These are phyloP conservation scores for Anolis carolinensis DNA, from an alignment of 2,113 vertebrate species.

Conservation along the genomic window DNA sequence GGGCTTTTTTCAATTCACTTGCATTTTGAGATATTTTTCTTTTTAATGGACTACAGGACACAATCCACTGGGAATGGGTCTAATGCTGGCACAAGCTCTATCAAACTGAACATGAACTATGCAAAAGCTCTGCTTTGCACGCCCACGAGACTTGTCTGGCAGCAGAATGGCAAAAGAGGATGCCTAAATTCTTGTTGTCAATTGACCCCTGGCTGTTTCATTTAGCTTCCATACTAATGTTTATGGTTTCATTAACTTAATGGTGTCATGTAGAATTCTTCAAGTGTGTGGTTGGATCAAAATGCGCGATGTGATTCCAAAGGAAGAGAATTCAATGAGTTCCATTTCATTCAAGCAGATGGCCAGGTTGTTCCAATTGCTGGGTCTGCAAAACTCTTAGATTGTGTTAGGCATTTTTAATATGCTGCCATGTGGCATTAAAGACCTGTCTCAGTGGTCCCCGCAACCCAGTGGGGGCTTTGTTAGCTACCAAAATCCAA, in stretches of 20 bases:
- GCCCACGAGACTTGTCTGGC: background rate
- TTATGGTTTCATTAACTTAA: background rate
- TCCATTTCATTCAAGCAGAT: too few relatives aligned
- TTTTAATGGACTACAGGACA: background rate
- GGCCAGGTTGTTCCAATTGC: too few relatives aligned
- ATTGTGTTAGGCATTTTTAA: too few relatives aligned
- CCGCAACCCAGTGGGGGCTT: too few relatives aligned
- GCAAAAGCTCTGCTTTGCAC: background rate
- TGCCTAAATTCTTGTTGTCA: background rate
- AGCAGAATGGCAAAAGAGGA: background rate
- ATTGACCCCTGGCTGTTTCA: background rate
- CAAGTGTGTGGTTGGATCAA: too few relatives aligned
- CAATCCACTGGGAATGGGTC: background rate
- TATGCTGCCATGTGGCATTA: too few relatives aligned
- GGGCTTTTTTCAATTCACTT: background rate
- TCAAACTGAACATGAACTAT: background rate
- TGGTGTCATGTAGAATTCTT: background rate
- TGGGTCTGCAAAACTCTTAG: too few relatives aligned
- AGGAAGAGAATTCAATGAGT: too few relatives aligned
- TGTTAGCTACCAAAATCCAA: too few relatives aligned
- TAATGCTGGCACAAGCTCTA: background rate
- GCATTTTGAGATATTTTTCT: background rate
- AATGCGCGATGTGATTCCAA: too few relatives aligned
- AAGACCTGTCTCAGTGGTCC: too few relatives aligned
- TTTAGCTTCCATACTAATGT: background rate